Conservation (phyloP, 2,888 invertebrate species). For the Dione vanillae region DNA sequence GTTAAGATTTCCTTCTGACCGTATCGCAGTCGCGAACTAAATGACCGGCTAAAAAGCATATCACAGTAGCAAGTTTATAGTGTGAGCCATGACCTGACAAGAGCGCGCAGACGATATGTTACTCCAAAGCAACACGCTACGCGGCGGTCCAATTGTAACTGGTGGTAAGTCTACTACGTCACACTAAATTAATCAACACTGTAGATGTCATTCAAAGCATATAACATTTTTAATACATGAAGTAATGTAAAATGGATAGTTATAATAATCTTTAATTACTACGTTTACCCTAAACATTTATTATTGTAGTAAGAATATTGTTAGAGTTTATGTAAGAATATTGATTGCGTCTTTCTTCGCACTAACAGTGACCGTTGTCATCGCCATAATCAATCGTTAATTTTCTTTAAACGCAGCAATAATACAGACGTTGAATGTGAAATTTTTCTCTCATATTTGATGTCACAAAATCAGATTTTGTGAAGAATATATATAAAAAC, state of each 20-base stretch:
- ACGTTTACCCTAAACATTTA: background rate
- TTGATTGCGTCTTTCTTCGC: background rate
- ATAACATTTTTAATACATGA: constrained; percentile 31
- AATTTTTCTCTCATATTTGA: too few species aligned
- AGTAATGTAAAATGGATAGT: too few species aligned
- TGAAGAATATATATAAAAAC: too few species aligned
- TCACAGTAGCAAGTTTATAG: constrained; percentile 47
- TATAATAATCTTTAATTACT: background rate
- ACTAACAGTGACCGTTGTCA: background rate
- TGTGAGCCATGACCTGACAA: constrained; percentile 57
- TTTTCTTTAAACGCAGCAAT: background rate
- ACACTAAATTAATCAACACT: constrained; percentile 34
- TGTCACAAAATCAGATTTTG: too few species aligned
- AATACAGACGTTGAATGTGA: background rate
- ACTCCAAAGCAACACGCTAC: constrained; percentile 49
- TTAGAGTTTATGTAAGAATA: background rate
- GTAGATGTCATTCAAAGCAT: constrained; percentile 26
- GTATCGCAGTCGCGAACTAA: constrained; percentile 85
- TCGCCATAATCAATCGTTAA: background rate
- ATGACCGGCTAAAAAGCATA: constrained; percentile 75
- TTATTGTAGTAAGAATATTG: background rate
- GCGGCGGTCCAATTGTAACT: constrained; percentile 68
- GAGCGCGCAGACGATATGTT: constrained; percentile 48
- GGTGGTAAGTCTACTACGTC: constrained; percentile 40
- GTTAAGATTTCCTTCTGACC: constrained; percentile 88